Base-by-base conservation (phyloP, 2,797 vertebrate genomes). In the Danionella dracula region DNA sequence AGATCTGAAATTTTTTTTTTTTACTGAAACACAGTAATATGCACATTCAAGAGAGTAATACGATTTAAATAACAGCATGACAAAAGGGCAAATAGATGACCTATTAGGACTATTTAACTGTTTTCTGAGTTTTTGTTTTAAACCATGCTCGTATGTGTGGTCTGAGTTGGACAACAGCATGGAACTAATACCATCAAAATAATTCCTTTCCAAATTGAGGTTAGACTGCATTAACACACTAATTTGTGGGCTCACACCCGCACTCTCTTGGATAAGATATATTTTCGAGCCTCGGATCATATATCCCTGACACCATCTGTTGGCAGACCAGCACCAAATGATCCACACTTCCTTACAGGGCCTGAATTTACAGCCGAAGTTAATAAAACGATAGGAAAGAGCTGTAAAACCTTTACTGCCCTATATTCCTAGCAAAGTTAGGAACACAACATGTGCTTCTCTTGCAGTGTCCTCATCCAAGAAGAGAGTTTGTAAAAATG, bases 371-470 rank as follows among this genome's bases (percentile, higher is more conserved):
- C 75, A 69, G 75, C 73, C 41, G 4, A 21, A 58, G 67, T 81
- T 75, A 61, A 73, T 81, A 79, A 84, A 85, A 81, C 75, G 71
- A 75, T 45, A 79, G 80, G 81, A 87, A 84, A 81, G 80, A 81
- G 71, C 73, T 58, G 79, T 81, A 83, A 84, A 80, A 81, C 2
- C 9, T 78, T 87, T 81, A 82, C 32, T 71, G 69, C 62, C 62
- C 57, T 60, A 68, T 54, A 72, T 62, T 56, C 56, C 59, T 77
- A 64, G 70, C 65, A 74, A 56, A 69, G 53, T 71, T 53, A 59
- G 76, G 68, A 73, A 76, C 68, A 63, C 68, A 78, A 78, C 85
- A 83, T 78, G 81, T 81, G 76, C 66, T 16, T 65, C 41, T 37
- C 66, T 65, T 60, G 65, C 44, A 58, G 15, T 23, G 71, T 71